Evolutionary conservation across 2,797 vertebrate species (phyloP).

Genomic region (Limnodromus scolopaceus): DNA sequence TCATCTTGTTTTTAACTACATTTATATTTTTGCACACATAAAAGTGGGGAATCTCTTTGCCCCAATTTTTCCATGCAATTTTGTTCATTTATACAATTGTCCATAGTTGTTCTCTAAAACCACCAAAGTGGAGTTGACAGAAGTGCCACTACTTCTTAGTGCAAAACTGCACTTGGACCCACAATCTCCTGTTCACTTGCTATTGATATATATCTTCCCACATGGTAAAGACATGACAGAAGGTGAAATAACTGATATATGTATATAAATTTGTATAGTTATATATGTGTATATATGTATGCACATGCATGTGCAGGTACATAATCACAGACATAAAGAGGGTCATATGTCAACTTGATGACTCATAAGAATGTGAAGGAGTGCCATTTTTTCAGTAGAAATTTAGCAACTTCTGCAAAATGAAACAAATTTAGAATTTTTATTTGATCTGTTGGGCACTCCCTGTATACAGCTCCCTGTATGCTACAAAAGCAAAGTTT

Average conservation of each 20-base stretch:
- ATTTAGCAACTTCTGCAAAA: background rate
- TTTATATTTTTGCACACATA: background rate
- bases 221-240: background rate
- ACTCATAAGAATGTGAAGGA: background rate
- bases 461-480: background rate
- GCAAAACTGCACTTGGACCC: background rate
- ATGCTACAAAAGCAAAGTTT: background rate
- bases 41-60: background rate
- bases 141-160: background rate
- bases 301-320: fast-evolving
- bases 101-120: background rate
- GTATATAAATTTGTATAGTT: background rate
- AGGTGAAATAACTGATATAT: background rate
- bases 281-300: background rate
- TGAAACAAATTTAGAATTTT: background rate
- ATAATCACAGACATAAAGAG: background rate
- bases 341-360: background rate
- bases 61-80: background rate
- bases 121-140: background rate
- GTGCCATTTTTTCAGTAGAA: background rate
- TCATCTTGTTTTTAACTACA: background rate
- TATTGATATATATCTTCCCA: background rate
- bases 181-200: background rate
- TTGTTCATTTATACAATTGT: background rate
- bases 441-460: background rate